These are phyloP conservation scores for Elachura formosa DNA, from an alignment of 2,113 vertebrate species.

Conservation along the genomic window DNA sequence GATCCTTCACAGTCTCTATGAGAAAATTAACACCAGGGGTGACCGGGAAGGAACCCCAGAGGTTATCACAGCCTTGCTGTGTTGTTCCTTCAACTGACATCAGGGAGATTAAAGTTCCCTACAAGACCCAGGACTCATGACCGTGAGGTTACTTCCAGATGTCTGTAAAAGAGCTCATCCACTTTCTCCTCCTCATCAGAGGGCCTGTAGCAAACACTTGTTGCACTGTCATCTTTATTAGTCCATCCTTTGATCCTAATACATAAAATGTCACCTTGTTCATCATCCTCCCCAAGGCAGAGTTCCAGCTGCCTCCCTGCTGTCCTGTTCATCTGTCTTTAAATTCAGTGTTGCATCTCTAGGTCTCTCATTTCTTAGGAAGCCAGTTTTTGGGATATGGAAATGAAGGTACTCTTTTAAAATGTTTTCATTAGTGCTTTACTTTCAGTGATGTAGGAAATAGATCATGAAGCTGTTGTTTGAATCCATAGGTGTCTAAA, in stretches of 20 bases:
- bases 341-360: background rate
- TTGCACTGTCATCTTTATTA: background rate
- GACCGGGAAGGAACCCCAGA: background rate
- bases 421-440: background rate
- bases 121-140: background rate
- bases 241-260: background rate
- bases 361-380: background rate
- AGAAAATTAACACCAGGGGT: background rate
- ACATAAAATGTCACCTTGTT: background rate
- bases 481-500: background rate
- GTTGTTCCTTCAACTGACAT: background rate
- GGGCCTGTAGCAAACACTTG: background rate
- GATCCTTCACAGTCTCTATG: background rate
- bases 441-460: background rate
- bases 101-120: background rate
- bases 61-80: background rate
- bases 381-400: background rate
- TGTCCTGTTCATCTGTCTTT: background rate
- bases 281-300: background rate
- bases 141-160: background rate
- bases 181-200: background rate
- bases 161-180: background rate
- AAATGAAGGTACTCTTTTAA: background rate
- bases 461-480: accelerated
- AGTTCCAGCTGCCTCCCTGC: background rate